Evolutionary conservation across 2,888 invertebrate species (phyloP).

Genomic region (Xanthorhoe designata): DNA sequence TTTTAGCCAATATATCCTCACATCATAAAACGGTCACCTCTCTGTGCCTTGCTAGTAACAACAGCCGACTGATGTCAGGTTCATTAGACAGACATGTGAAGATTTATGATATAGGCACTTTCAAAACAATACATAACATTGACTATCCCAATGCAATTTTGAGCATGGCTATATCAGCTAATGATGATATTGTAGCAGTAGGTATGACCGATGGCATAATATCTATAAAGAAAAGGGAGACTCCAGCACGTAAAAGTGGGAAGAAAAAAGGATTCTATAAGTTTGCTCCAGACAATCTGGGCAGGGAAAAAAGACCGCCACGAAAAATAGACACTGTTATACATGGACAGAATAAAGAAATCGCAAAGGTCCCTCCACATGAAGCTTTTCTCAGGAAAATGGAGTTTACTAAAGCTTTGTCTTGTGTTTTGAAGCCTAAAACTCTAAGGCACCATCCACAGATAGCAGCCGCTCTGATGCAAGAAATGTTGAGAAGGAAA

Average conservation of each 20-base stretch:
- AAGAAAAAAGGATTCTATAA: conserved; percentile 76
- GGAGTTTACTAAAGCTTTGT: conserved; percentile 92
- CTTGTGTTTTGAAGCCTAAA: conserved; percentile 87
- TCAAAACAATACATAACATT: conserved; percentile 94
- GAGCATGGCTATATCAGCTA: conserved; percentile 91
- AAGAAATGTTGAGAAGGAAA: conserved; percentile 94
- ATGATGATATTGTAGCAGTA: conserved; percentile 94
- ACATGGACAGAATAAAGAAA: conserved; percentile 57
- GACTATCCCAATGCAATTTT: conserved; percentile 96
- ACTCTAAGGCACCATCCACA: conserved; percentile 84
- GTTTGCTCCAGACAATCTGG: conserved; percentile 81
- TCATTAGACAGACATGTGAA: conserved; percentile 97
- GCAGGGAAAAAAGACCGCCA: conserved; percentile 13
- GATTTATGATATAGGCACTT: conserved; percentile 94
- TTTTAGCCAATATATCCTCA: conserved; percentile 93
- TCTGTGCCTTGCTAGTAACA: conserved; percentile 92
- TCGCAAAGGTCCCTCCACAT: conserved; percentile 77
- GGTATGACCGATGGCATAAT: conserved; percentile 97
- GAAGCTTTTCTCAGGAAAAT: conserved; percentile 92
- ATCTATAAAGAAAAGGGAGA: conserved; percentile 92
- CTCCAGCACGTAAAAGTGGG: conserved; percentile 71
- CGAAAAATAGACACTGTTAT: conserved; percentile 30
- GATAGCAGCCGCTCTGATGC: conserved; percentile 91
- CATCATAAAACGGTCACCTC: conserved; percentile 98
- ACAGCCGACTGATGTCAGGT: conserved; percentile 93